Percentiles rank a stretch among this genome's conserved stretches.
These are phyloP conservation scores for Sinocyclocheilus grahami DNA, from an alignment of 2,113 vertebrate genomes.

Conservation along the genomic window DNA sequence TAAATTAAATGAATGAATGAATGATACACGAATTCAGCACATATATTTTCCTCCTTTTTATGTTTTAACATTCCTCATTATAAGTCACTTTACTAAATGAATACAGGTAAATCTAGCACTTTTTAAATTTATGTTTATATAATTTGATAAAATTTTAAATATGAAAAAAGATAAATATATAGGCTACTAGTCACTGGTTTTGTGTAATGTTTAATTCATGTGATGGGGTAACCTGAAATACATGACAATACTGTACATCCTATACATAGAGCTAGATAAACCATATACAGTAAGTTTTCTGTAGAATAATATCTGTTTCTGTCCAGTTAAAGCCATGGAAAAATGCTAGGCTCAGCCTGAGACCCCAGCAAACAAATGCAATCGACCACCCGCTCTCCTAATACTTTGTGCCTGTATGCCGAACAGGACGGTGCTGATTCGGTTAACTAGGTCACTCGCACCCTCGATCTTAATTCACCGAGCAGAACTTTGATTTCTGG, in stretches of 20 bases:
- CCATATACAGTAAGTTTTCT: neutral
- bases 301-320: neutral
- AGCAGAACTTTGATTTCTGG: constrained; percentile 49
- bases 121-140: neutral
- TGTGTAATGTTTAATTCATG: neutral
- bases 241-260: neutral
- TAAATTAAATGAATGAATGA: too few relatives aligned
- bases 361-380: constrained; percentile 35
- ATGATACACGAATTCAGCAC: too few relatives aligned
- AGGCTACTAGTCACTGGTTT: neutral
- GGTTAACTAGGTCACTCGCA: constrained; percentile 61
- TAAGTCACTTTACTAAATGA: neutral
- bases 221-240: neutral
- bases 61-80: neutral
- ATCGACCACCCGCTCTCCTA: constrained; percentile 36
- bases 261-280: neutral
- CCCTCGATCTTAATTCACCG: constrained; percentile 50
- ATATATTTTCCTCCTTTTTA: neutral
- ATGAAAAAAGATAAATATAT: neutral
- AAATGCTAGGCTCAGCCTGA: neutral
- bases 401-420: constrained; percentile 46
- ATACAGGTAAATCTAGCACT: neutral
- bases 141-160: neutral
- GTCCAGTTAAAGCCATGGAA: neutral
- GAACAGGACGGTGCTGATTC: constrained; percentile 45